Base-by-base conservation (phyloP, 1,140 invertebrate species). In the Episyrphus balteatus region DNA sequence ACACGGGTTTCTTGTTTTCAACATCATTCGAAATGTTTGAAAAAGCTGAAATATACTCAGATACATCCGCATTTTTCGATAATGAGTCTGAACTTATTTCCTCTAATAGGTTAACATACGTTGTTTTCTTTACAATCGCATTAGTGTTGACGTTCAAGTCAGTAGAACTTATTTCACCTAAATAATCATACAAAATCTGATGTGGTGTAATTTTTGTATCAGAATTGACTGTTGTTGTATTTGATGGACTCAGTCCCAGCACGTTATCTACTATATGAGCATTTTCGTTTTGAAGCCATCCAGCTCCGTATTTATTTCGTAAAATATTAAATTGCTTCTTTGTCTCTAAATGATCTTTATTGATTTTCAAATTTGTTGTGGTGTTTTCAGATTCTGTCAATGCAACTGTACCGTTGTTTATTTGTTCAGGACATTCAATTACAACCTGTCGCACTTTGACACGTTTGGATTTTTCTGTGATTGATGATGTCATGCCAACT, bases 261-360 rank as follows among this genome's bases (percentile, higher is more conserved):
- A 78, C 70, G 51, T 72, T 70, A 52, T 76, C 72, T 18, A 78
- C 69, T n/a, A 63, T 65, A 18, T 68, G 66, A 3, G 75, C 77
- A 32, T 71, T 73, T 10, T 75, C 67, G 47, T 62, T 70, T 36
- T 74, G 73, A 12, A 82, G 51, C 79, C 79, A 82, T 37, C 76
- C 70, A 51, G 74, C 72, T 9, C 78, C 78, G 59, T 73, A 79
- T 34, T 73, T 73, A 47, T 75, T 58, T 12, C 77, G 62, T 10
- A 81, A 47, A 15, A 68, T 69, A 44, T 79, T 68, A 44, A 82
- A 75, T 59, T 80, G 72, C 49, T 73, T 72, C 52, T 80, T 81
- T 0, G 74, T 75, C 54, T 78, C 74, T 39, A 82, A 61, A 56
- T 81, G 56, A 7, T 53, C 49, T 9, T 46, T 50, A 38, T 55